Base-by-base conservation (phyloP, 1,140 invertebrate genomes). In the Protaetia brevitarsis region DNA sequence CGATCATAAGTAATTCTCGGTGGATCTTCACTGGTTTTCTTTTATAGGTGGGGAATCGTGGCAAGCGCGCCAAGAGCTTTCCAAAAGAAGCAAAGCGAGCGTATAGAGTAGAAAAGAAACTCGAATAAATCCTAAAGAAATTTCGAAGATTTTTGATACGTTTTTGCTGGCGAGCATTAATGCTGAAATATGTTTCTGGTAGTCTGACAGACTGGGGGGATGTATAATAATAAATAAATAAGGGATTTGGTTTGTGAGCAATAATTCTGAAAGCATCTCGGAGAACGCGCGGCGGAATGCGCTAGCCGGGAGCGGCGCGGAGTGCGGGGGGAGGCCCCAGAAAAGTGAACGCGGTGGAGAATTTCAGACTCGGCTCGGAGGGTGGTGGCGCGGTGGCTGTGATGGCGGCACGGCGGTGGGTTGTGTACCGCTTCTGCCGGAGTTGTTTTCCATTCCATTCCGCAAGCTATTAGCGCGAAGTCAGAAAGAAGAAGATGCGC, bases 391-490 rank as follows among this genome's bases (percentile, higher is more conserved):
- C 45, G 60, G 26, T 37, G 57, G 21, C 29, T 13, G 56, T 13
- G 36, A n/a, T 34, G 31, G 6, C 31, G 31, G 31, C 11, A 31
- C 21, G 26, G 27, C 34, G 34, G 30, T 58, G 56, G 57, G 45
- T 26, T 65, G 68, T 60, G 69, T 60, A 64, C 66, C 69, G 68
- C 41, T 51, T 51, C 41, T 51, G 41, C 63, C 68, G 69, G 71
- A 74, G 72, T 74, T 74, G 74, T 76, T 76, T 76, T 74, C 74
- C 70, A 73, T 74, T 73, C 69, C 74, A 70, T 74, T 75, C 70
- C 72, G 68, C 68, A 68, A 70, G 74, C 74, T 73, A 76, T 76
- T 76, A 76, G 71, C 70, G 41, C 41, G 70, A 60, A 71, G 74
- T 72, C 72, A 74, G 67, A 70, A 70, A 70, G 70, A 71, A 71